phyloP scores from a whole-genome alignment of 2,113 vertebrate genomes.

The Manacus vitellinus region DNA sequence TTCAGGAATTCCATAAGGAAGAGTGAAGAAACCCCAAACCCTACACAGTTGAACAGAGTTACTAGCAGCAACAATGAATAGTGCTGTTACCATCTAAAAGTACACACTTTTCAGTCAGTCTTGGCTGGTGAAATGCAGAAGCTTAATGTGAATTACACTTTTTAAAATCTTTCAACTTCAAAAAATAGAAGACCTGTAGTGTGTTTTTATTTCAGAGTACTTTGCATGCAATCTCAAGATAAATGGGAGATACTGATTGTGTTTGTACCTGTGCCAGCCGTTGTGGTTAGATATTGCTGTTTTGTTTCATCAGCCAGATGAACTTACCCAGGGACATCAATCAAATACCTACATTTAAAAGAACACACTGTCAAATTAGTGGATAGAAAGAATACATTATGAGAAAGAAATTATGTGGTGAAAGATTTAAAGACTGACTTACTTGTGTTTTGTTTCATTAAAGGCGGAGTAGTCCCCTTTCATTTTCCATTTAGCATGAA shows the following conservation, averaged over 20 bases:
- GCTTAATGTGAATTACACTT: conserved; percentile 53
- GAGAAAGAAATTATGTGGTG: conserved; percentile 62
- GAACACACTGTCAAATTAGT: conserved; percentile 68
- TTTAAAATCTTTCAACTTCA: conserved; percentile 62
- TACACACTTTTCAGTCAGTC: background rate
- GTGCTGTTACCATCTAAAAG: background rate
- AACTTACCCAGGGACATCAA: conserved; percentile 42
- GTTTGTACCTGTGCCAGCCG: conserved; percentile 57
- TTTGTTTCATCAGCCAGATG: conserved; percentile 71
- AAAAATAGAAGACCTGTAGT: conserved; percentile 22
- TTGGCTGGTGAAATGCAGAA: conserved; percentile 61
- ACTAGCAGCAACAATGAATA: background rate
- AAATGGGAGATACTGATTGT: conserved; percentile 60
- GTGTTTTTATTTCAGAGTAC: conserved; percentile 50
- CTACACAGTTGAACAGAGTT: background rate
- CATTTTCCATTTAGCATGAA: conserved; percentile 41
- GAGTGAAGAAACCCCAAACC: background rate
- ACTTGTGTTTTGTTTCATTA: conserved; percentile 63
- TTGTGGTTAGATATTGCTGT: conserved; percentile 62
- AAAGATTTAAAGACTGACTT: conserved; percentile 62
- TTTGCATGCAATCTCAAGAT: conserved; percentile 57
- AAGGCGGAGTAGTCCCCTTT: conserved; percentile 4
- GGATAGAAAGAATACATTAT: conserved; percentile 62
- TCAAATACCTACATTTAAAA: conserved; percentile 63
- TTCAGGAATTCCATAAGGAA: conserved; percentile 30